Conservation (phyloP, 1,140 invertebrate genomes). For the Euglossa dilemma region DNA sequence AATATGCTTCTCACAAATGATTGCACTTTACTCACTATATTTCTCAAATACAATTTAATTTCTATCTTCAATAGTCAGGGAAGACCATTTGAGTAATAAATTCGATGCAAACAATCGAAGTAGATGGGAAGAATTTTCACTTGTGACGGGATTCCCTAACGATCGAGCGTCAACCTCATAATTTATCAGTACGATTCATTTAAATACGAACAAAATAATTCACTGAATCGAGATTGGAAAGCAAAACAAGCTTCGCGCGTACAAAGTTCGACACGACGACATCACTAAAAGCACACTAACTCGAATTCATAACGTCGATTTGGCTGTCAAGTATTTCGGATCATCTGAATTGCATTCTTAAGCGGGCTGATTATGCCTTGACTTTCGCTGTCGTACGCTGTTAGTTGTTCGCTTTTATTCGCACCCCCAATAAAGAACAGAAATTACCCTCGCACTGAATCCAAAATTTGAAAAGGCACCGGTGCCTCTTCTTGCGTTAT, state of each 20-base stretch:
- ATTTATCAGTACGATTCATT: slow-evolving; percentile 17
- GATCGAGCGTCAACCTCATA: slow-evolving; percentile 10
- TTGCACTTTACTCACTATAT: neutral
- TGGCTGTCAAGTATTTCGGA: slow-evolving; percentile 20
- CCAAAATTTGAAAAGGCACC: slow-evolving; percentile 33
- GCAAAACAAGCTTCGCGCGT: slow-evolving; percentile 26
- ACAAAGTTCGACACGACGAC: slow-evolving; percentile 28
- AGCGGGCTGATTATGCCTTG: neutral
- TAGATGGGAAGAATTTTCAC: neutral
- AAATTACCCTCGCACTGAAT: slow-evolving; percentile 34
- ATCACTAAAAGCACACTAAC: slow-evolving; percentile 38
- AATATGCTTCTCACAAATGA: neutral
- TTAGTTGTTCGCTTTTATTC: neutral
- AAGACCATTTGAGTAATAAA: slow-evolving; percentile 24
- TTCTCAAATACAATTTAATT: neutral
- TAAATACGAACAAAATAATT: slow-evolving; percentile 13
- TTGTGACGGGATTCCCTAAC: neutral
- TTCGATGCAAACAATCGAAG: slow-evolving; percentile 3
- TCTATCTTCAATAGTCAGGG: neutral
- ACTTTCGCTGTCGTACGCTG: neutral
- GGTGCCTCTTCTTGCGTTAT: slow-evolving; percentile 31
- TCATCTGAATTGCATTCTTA: slow-evolving; percentile 30
- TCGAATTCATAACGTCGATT: slow-evolving; percentile 40
- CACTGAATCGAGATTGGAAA: neutral
- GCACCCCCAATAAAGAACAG: slow-evolving; percentile 30